Evolutionary conservation across 2,888 invertebrate genomes (phyloP).

Genomic region (Polietes domitor): DNA sequence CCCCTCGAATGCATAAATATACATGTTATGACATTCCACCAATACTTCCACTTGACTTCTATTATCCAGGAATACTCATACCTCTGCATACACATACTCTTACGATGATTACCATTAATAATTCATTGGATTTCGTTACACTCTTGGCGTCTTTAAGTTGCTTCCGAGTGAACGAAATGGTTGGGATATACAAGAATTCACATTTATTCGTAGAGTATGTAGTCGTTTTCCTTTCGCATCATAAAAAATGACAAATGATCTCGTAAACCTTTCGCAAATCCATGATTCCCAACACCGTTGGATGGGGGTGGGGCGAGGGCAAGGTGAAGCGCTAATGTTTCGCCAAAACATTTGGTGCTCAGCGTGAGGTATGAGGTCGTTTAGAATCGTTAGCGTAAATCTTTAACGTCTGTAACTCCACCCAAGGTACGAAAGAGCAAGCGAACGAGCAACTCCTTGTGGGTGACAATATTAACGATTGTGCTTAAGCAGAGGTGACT

Average conservation of each 20-base stretch:
- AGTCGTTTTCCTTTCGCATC: conserved; percentile 17
- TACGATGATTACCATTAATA: conserved; percentile 62
- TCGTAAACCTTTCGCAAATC: conserved; percentile 78
- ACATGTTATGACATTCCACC: no score
- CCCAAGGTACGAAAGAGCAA: not conserved
- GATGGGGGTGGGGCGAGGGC: not conserved
- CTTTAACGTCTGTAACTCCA: conserved; percentile 48
- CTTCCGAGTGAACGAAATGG: not conserved
- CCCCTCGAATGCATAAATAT: no score
- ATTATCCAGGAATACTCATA: not conserved
- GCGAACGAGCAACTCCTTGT: not conserved
- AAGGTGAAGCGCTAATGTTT: conserved; percentile 52
- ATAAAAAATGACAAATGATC: conserved; percentile 77
- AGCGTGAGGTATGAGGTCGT: conserved; percentile 44
- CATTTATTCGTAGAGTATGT: not conserved
- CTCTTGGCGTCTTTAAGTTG: conserved; percentile 39
- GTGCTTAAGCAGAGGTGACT: not conserved
- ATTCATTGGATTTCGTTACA: conserved; percentile 63
- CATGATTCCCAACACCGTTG: conserved; percentile 73
- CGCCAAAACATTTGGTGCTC: conserved; percentile 38
- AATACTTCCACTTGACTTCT: not conserved
- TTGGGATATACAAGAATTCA: not conserved
- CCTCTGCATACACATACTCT: conserved; percentile 27
- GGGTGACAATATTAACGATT: conserved; percentile 30
- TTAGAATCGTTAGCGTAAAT: conserved; percentile 62